Percentiles rank a stretch among this genome's conserved stretches.
phyloP scores from a whole-genome alignment of 1,140 invertebrate species.

The Drosophila lini region DNA sequence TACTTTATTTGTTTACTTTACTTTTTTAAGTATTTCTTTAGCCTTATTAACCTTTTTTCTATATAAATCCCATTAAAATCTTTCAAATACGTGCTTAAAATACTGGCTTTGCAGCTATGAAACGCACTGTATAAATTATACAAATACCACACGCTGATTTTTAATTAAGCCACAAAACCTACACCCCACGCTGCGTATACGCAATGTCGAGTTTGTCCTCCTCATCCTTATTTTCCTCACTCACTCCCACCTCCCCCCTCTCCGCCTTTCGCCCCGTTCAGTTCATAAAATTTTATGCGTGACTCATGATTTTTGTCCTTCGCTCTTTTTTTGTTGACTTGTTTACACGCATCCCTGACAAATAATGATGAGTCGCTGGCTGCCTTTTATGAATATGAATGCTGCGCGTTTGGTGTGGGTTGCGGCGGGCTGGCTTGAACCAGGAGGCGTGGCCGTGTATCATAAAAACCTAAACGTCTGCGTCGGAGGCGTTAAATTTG shows the following conservation, averaged over 20 bases:
- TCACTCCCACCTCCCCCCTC: background rate
- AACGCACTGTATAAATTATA: constrained; percentile 25
- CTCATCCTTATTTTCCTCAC: constrained; percentile 7
- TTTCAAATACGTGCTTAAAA: background rate
- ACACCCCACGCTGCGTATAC: constrained; percentile 50
- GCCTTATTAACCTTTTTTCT: background rate
- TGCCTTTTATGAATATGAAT: constrained; percentile 77
- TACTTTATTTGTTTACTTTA: too few species aligned
- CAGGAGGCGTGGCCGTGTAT: constrained; percentile 7
- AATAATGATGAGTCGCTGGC: constrained; percentile 70
- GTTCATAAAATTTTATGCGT: constrained; percentile 75
- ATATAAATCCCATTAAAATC: background rate
- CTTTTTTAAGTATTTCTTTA: background rate
- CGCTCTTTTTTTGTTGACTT: constrained; percentile 72
- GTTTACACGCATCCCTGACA: constrained; percentile 66
- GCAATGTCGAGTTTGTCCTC: constrained; percentile 34
- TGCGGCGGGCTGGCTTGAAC: background rate
- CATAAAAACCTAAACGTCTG: constrained; percentile 72
- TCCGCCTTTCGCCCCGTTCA: constrained; percentile 20
- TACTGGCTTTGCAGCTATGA: background rate
- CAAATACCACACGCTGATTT: constrained; percentile 48
- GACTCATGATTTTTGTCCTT: constrained; percentile 66
- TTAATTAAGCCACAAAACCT: constrained; percentile 72
- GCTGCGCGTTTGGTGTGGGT: constrained; percentile 15
- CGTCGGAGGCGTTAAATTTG: constrained; percentile 66